Evolutionary conservation across 2,888 invertebrate genomes (phyloP).

Genomic region (Aporophyla lueneburgensis): DNA sequence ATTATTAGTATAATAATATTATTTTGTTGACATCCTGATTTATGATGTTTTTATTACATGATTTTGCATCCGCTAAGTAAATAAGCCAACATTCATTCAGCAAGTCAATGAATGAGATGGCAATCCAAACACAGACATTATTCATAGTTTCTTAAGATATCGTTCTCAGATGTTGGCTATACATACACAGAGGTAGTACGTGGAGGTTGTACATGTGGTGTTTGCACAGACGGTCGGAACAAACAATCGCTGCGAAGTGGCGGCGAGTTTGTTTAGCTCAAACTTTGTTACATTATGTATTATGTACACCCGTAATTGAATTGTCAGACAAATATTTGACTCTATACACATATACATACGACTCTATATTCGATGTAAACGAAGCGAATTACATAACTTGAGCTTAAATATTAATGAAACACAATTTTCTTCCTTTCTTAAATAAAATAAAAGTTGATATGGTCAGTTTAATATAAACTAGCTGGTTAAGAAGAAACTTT

Average conservation of each 20-base stretch:
- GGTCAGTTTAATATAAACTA: constrained; percentile 11
- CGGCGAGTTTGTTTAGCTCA: constrained; percentile 67
- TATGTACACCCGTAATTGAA: constrained; percentile 76
- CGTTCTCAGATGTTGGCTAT: background rate
- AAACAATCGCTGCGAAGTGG: constrained; percentile 76
- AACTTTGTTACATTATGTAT: constrained; percentile 74
- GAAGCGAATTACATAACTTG: constrained; percentile 16
- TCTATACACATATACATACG: constrained; percentile 2
- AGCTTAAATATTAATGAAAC: constrained; percentile 3
- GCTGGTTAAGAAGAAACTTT: background rate
- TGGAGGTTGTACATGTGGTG: constrained; percentile 31
- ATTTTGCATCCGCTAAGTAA: background rate
- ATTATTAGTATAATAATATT: background rate
- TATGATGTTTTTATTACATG: background rate
- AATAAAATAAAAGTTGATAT: background rate
- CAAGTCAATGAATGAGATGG: constrained; percentile 3
- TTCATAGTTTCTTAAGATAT: constrained; percentile 3
- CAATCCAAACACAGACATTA: background rate
- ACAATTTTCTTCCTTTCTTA: constrained; percentile 10
- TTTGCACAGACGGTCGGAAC: constrained; percentile 70
- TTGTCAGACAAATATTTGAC: constrained; percentile 76
- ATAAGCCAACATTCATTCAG: background rate
- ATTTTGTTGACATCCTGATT: background rate
- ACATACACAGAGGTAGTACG: background rate
- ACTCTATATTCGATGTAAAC: background rate